Conservation (phyloP, 2,797 vertebrate species). For the Sebastes wilsoni region DNA sequence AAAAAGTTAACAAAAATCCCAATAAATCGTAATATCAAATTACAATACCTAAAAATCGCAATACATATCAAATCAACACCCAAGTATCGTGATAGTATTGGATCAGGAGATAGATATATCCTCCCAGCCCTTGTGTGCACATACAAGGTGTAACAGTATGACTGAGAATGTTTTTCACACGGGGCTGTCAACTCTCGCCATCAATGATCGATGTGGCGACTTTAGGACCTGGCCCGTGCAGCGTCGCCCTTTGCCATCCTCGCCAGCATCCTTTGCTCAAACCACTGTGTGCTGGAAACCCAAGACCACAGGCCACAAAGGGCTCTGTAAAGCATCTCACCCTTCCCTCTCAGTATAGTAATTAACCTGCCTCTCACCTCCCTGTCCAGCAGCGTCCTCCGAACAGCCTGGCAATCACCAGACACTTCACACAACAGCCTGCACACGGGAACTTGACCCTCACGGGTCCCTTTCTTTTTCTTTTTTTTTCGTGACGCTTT, state of each 20-base stretch:
- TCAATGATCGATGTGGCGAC: slow-evolving; percentile 52
- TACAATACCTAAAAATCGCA: no score
- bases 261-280: slow-evolving; percentile 55
- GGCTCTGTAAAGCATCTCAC: slow-evolving; percentile 76
- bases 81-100: no score
- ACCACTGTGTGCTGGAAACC: slow-evolving; percentile 70
- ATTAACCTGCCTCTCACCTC: slow-evolving; percentile 83
- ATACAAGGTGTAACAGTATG: not conserved
- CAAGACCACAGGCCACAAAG: slow-evolving; percentile 73
- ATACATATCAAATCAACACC: no score
- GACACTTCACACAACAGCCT: slow-evolving; percentile 79
- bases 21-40: no score
- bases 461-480: slow-evolving; percentile 55
- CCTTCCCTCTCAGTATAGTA: slow-evolving; percentile 78
- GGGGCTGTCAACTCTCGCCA: slow-evolving; percentile 39
- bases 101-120: no score
- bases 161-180: slow-evolving; percentile 22
- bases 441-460: slow-evolving; percentile 69
- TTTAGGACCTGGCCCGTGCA: slow-evolving; percentile 37
- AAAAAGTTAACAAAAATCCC: no score
- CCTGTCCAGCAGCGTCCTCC: slow-evolving; percentile 74
- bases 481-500: slow-evolving; percentile 62
- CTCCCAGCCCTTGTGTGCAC: not conserved
- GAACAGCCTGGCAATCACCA: slow-evolving; percentile 76
- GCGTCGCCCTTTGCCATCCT: slow-evolving; percentile 41